Evolutionary conservation across 2,113 vertebrate genomes (phyloP).

Genomic region (Ailurus styani): DNA sequence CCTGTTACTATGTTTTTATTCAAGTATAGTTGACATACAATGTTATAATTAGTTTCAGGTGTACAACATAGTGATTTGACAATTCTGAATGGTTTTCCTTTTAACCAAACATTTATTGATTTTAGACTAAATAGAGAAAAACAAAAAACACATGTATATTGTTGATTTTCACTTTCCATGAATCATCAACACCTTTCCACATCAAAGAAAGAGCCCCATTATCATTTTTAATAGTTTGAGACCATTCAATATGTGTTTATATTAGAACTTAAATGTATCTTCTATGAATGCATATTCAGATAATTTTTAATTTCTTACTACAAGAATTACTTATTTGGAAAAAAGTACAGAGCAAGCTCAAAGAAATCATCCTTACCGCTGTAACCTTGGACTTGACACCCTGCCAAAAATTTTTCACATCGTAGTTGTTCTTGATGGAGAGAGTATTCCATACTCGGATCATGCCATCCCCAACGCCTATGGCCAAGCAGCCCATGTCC

Average conservation of each 20-base stretch:
- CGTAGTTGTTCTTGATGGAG: conserved; percentile 89
- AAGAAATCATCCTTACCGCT: conserved; percentile 85
- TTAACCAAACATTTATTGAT: neutral
- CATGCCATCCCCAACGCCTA: conserved; percentile 95
- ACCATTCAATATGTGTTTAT: neutral
- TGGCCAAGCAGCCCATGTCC: conserved; percentile 87
- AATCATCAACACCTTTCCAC: neutral
- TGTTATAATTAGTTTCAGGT: neutral
- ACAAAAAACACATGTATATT: neutral
- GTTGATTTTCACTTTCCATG: conserved; percentile 1
- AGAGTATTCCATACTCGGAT: conserved; percentile 95
- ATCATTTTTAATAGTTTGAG: neutral
- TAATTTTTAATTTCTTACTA: conserved; percentile 24
- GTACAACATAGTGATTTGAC: neutral
- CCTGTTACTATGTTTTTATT: neutral
- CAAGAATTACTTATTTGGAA: neutral
- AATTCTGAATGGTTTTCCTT: neutral
- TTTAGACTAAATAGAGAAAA: conserved; percentile 20
- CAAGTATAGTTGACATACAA: neutral
- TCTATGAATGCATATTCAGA: neutral
- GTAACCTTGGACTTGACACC: conserved; percentile 97
- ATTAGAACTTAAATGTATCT: neutral
- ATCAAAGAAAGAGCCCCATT: neutral
- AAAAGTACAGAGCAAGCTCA: neutral
- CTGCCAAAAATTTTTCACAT: conserved; percentile 94